Conservation (phyloP, 2,797 vertebrate species). For the Sarcophilus harrisii region DNA sequence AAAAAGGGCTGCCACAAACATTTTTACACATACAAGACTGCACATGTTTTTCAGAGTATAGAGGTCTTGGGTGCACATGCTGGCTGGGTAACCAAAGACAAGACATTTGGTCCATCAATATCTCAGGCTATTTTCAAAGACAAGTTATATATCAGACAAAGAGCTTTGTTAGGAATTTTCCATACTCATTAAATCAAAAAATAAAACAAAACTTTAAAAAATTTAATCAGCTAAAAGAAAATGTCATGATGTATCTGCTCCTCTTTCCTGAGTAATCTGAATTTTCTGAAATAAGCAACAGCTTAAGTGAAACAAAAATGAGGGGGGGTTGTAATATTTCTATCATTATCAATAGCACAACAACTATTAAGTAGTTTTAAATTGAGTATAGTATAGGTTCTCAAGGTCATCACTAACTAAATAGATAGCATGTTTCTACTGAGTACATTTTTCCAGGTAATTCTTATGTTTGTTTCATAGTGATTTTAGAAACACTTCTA, state of each 20-base stretch:
- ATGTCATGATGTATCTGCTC: not conserved
- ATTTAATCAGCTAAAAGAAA: conserved; percentile 26
- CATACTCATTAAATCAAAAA: not conserved
- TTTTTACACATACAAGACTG: too few species aligned
- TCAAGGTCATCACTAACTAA: not conserved
- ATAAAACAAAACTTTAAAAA: not conserved
- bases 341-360: not conserved
- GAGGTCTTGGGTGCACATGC: not conserved
- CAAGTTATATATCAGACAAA: not conserved
- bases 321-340: not conserved
- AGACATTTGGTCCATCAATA: not conserved
- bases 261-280: not conserved
- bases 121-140: not conserved
- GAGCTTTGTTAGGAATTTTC: not conserved
- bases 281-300: not conserved
- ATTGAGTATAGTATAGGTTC: not conserved
- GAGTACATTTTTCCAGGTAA: conserved; percentile 37
- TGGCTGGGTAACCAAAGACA: not conserved
- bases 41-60: not conserved
- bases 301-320: not conserved
- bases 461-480: conserved; percentile 43
- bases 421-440: not conserved
- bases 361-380: conserved; percentile 27
- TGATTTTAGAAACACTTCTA: not conserved
- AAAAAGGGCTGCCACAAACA: too few species aligned